Percentiles rank a stretch among this genome's conserved stretches.
These are phyloP conservation scores for Endomychus coccineus DNA, from an alignment of 2,888 invertebrate species.

Conservation along the genomic window DNA sequence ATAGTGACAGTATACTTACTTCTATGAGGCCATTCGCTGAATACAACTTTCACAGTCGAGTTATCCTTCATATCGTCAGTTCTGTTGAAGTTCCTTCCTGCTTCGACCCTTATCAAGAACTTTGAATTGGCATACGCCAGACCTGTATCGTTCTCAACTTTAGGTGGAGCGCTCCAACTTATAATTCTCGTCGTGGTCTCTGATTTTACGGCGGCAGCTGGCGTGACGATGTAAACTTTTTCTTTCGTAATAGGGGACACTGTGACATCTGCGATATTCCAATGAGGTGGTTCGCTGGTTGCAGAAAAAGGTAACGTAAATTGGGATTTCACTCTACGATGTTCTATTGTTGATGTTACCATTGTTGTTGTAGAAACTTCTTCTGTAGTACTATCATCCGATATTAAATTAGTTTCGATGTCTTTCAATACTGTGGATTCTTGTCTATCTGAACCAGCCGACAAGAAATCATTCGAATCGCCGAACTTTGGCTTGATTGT, in stretches of 20 bases:
- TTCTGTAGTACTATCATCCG: slow-evolving; percentile 22
- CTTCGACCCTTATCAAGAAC: slow-evolving; percentile 28
- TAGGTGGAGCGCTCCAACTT: slow-evolving; percentile 34
- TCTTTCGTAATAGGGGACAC: slow-evolving; percentile 72
- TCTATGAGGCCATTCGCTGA: slow-evolving; percentile 45
- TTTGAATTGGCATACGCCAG: slow-evolving; percentile 23
- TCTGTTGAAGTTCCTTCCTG: slow-evolving; percentile 13
- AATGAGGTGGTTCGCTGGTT: slow-evolving; percentile 41
- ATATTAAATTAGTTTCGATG: slow-evolving; percentile 34
- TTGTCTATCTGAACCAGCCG: slow-evolving; percentile 32
- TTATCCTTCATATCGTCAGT: slow-evolving; percentile 19
- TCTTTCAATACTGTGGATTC: slow-evolving; percentile 30
- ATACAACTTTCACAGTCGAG: slow-evolving; percentile 36
- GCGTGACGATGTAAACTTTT: slow-evolving; percentile 76
- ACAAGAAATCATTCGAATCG: slow-evolving; percentile 24
- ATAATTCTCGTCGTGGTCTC: slow-evolving; percentile 29
- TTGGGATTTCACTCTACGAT: slow-evolving; percentile 24
- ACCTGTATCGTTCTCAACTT: slow-evolving; percentile 33
- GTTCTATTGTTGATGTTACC: slow-evolving; percentile 17
- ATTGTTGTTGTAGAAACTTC: slow-evolving; percentile 19
- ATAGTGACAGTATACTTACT: slow-evolving; percentile 35
- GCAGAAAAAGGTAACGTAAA: slow-evolving; percentile 44
- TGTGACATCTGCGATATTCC: slow-evolving; percentile 63
- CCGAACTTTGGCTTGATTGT: slow-evolving; percentile 29
- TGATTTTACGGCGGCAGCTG: slow-evolving; percentile 55